Evolutionary conservation across 2,797 vertebrate species (phyloP), one percentile per base, ranked within the genome.

Genomic region (Melanotaenia maccullochi): DNA sequence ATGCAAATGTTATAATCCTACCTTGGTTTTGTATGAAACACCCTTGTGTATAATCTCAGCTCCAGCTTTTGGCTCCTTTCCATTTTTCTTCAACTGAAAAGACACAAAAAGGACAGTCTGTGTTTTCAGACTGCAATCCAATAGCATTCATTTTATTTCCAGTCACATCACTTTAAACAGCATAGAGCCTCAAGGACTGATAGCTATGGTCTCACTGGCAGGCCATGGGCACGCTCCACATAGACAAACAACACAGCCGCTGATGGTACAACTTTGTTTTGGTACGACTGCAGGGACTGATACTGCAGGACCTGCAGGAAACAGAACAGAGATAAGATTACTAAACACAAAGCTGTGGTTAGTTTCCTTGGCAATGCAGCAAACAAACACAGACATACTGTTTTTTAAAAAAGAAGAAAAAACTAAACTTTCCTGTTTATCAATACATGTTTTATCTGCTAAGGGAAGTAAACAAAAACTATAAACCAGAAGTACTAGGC

Each of bases 161-260:
- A 54, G 12, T 66, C 20, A 44, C 42, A 72, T 63, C 13, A 28
- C 18, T 60, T 35, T 65, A 67, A 82, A 79, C 18, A 78, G 62
- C 33, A 76, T 58, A 64, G 5, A 38, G 3, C 47, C 24, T 33
- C 5, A 51, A 71, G 70, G 57, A 76, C 64, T 72, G 38, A 42
- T 64, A 30, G 28, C 32, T 55, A 33, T 66, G 65, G 28, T 73
- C 96, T 96, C 87, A 98, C 97, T 79, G 94, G 93, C 72, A 98
- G 92, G 47, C 92, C 94, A 1, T 95, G 93, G 0, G 96, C 96
- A n/a, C 95, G 93, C 83, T 99, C 97, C 83, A 97, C 64, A 25
- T 96, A 97, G 66, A 97, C 90, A 12, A 95, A 97, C n/a, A 99
- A 88, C 62, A 97, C 80, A 1, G 95, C 96, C 0, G 92, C 83